These are phyloP conservation scores for Torymus aiolomorphi DNA, from an alignment of 2,888 invertebrate species.

Conservation along the genomic window DNA sequence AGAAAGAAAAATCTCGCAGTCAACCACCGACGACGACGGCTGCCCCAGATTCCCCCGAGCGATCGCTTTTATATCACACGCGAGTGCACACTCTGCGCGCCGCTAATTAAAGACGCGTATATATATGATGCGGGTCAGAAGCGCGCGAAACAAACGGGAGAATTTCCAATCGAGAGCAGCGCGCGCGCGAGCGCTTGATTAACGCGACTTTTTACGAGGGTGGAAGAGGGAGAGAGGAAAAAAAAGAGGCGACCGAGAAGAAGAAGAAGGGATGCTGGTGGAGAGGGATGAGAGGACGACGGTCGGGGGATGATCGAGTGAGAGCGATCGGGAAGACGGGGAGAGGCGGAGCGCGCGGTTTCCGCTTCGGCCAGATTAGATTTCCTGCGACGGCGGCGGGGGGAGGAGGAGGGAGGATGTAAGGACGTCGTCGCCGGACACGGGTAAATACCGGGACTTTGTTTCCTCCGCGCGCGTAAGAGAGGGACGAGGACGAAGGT, in stretches of 20 bases:
- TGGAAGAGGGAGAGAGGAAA: no score
- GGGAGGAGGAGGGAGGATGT: neutral
- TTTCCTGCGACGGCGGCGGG: slow-evolving; percentile 61
- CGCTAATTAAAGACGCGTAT: slow-evolving; percentile 45
- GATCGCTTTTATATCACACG: slow-evolving; percentile 39
- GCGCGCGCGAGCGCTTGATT: slow-evolving; percentile 22
- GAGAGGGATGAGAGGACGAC: no score
- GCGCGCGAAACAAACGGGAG: slow-evolving; percentile 42
- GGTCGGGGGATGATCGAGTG: neutral
- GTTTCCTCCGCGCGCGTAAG: neutral
- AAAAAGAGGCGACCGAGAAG: no score
- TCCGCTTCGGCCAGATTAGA: slow-evolving; percentile 70
- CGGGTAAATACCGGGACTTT: slow-evolving; percentile 8
- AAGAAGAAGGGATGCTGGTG: no score
- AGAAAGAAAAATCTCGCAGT: neutral
- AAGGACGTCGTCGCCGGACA: neutral
- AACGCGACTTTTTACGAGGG: no score
- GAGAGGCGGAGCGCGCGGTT: slow-evolving; percentile 57
- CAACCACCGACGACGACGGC: neutral
- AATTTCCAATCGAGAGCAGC: slow-evolving; percentile 28
- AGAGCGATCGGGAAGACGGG: slow-evolving; percentile 43
- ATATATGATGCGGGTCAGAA: neutral
- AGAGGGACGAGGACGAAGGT: no score
- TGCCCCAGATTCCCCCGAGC: slow-evolving; percentile 14
- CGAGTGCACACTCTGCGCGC: neutral